phyloP scores from a whole-genome alignment of 2,113 vertebrate genomes.

The Cebidichthys violaceus region DNA sequence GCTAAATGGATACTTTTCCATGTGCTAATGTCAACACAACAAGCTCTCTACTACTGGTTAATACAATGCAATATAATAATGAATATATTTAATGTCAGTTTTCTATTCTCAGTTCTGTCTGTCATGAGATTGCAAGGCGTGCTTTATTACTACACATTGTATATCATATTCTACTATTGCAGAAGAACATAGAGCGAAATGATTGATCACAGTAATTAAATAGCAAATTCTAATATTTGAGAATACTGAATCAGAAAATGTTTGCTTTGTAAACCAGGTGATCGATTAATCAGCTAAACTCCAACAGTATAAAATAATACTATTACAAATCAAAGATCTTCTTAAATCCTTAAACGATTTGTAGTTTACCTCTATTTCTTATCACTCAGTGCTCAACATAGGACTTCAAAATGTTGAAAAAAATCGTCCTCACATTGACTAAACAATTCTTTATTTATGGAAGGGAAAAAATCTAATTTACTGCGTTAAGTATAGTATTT shows the following conservation, averaged over 20 bases:
- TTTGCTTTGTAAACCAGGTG: no score
- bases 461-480: not conserved
- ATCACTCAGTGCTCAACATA: not conserved
- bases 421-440: not conserved
- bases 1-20: conserved; percentile 3
- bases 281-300: not conserved
- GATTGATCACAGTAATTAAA: no score
- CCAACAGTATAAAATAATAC: not conserved
- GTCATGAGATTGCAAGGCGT: not conserved
- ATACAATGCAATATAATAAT: not conserved
- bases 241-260: no score
- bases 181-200: not conserved
- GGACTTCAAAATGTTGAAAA: not conserved
- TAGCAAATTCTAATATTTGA: not conserved
- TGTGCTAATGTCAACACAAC: conserved; percentile 37
- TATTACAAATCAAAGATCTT: not conserved
- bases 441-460: not conserved
- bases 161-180: not conserved
- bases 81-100: not conserved
- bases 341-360: no score
- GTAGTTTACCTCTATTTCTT: no score
- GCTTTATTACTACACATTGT: not conserved
- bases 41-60: not conserved
- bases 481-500: not conserved
- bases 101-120: not conserved